phyloP scores from a whole-genome alignment of 2,113 vertebrate species.

The Dunckerocampus dactyliophorus region DNA sequence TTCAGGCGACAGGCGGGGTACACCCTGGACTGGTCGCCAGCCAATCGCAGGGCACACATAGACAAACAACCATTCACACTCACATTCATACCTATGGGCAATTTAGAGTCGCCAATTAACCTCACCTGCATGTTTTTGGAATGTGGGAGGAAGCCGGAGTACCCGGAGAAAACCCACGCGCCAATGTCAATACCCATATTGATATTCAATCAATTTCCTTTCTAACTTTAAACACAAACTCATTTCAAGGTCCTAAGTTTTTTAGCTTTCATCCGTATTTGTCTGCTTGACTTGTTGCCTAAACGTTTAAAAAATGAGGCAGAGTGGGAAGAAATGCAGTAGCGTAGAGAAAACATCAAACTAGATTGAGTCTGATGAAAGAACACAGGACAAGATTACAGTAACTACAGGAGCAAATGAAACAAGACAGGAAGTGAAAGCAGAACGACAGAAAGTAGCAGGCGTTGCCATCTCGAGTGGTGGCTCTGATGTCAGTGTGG shows the following conservation, averaged over 20 bases:
- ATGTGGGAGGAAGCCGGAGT: too few species aligned
- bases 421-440: constrained; percentile 18
- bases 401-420: constrained; percentile 28
- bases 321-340: neutral
- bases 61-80: too few species aligned
- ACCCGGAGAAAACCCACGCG: too few species aligned
- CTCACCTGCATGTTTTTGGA: too few species aligned
- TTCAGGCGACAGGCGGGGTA: too few species aligned
- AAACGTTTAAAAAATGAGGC: neutral
- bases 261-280: neutral
- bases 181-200: too few species aligned
- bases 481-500: constrained; percentile 26
- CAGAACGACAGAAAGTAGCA: constrained; percentile 17
- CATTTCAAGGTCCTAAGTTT: constrained; percentile 4
- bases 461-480: constrained; percentile 14
- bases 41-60: too few species aligned
- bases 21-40: too few species aligned
- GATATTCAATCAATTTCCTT: too few species aligned
- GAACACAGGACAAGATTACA: constrained; percentile 12
- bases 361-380: constrained; percentile 32
- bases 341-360: constrained; percentile 24
- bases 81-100: too few species aligned
- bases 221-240: too few species aligned
- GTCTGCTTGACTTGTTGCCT: constrained; percentile 1
- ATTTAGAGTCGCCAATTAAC: too few species aligned